These are phyloP conservation scores for Nyleta sp. DNA, from an alignment of 2,888 invertebrate genomes.

Conservation along the genomic window DNA sequence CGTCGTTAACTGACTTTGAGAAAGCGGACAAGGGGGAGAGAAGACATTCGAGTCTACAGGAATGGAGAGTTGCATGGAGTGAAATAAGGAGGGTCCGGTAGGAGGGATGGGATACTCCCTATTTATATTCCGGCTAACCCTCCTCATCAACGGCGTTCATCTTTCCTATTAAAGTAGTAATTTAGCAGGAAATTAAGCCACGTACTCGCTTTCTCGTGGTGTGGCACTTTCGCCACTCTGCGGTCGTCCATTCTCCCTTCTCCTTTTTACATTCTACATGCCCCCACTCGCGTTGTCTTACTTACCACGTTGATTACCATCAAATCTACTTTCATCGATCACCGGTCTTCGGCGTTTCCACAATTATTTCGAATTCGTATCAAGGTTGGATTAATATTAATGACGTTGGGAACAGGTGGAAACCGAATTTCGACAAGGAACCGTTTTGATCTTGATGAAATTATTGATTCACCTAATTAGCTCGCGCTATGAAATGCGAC, in stretches of 20 bases:
- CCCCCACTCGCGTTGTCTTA: too few relatives aligned
- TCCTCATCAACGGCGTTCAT: constrained; percentile 83
- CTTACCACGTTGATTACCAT: too few relatives aligned
- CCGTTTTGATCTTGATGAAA: constrained; percentile 22
- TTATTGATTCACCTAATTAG: constrained; percentile 34
- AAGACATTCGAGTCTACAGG: too few relatives aligned
- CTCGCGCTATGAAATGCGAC: constrained; percentile 7
- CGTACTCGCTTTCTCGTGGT: constrained; percentile 78
- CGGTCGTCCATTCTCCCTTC: constrained; percentile 63
- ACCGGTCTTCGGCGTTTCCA: too few relatives aligned
- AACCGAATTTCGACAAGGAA: too few relatives aligned
- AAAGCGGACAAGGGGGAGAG: too few relatives aligned
- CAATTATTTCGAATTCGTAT: too few relatives aligned
- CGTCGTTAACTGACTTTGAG: too few relatives aligned
- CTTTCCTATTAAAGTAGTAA: constrained; percentile 83
- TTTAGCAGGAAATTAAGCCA: constrained; percentile 83
- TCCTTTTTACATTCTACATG: too few relatives aligned
- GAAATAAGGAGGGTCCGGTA: constrained; percentile 64
- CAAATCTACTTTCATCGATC: too few relatives aligned
- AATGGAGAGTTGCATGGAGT: too few relatives aligned
- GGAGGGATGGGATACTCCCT: constrained; percentile 75
- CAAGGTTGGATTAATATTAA: constrained; percentile 3
- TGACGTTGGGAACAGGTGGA: neutral
- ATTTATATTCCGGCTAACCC: constrained; percentile 82
- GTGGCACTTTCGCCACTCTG: constrained; percentile 74